Evolutionary conservation across 1,140 invertebrate genomes (phyloP).

Genomic region (Globodera ellingtonae): DNA sequence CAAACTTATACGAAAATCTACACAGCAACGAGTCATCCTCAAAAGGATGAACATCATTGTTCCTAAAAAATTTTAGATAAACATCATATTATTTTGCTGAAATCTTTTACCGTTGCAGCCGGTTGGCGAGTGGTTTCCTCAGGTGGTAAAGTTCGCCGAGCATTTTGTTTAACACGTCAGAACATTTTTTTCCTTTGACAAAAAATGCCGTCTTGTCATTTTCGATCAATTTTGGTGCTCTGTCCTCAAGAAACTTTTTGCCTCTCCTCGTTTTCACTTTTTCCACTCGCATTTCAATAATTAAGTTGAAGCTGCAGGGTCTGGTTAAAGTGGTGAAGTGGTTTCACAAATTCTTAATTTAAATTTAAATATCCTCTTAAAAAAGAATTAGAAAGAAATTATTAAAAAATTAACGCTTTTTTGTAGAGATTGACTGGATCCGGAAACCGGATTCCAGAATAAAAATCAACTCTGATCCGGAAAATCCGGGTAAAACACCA

Average conservation of each 20-base stretch:
- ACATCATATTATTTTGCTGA: neutral
- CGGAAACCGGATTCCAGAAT: too few relatives aligned
- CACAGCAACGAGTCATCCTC: conserved; percentile 82
- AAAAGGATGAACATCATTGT: conserved; percentile 83
- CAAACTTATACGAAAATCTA: conserved; percentile 81
- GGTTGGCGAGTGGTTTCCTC: conserved; percentile 67
- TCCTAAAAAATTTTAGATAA: conserved; percentile 64
- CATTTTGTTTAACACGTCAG: conserved; percentile 75
- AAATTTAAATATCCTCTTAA: too few relatives aligned
- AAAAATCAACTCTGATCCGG: too few relatives aligned
- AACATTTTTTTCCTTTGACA: conserved; percentile 82
- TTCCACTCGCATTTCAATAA: conserved; percentile 15
- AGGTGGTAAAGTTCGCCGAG: conserved; percentile 80
- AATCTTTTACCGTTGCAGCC: conserved; percentile 52
- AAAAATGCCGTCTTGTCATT: conserved; percentile 82
- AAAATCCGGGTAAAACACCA: too few relatives aligned
- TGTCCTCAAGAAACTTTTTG: conserved; percentile 79
- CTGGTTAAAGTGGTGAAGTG: too few relatives aligned
- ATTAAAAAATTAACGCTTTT: too few relatives aligned
- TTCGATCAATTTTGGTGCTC: conserved; percentile 85
- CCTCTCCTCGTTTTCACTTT: conserved; percentile 79
- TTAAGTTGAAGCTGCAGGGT: neutral
- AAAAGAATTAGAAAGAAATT: too few relatives aligned
- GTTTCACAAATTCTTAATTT: too few relatives aligned
- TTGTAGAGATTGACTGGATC: too few relatives aligned